phyloP scores from a whole-genome alignment of 2,888 invertebrate genomes.

The Agrilus mali region DNA sequence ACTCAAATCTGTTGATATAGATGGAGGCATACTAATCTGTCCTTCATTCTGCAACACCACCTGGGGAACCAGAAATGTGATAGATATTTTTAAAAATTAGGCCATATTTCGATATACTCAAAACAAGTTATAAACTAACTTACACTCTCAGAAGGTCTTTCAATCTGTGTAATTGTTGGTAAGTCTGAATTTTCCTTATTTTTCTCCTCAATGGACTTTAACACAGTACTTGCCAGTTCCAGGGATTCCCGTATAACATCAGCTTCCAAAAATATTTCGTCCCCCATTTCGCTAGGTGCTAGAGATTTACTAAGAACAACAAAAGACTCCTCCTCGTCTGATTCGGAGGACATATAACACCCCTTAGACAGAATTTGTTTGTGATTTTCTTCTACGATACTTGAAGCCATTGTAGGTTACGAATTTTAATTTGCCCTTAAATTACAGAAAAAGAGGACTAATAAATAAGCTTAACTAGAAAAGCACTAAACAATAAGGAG shows the following conservation, averaged over 20 bases:
- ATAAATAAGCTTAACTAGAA: too few species aligned
- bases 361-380: conserved; percentile 7
- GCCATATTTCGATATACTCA: too few species aligned
- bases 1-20: conserved; percentile 8
- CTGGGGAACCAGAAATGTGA: neutral
- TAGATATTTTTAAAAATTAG: neutral
- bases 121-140: too few species aligned
- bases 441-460: too few species aligned
- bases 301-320: conserved; percentile 21
- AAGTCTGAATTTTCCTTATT: too few species aligned
- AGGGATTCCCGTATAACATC: conserved; percentile 10
- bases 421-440: too few species aligned
- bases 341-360: conserved; percentile 18
- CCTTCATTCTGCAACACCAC: neutral
- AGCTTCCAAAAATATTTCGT: conserved; percentile 3
- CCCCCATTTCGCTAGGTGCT: conserved; percentile 3
- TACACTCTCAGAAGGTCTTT: too few species aligned
- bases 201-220: neutral
- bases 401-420: conserved; percentile 4
- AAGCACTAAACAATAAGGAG: too few species aligned
- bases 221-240: neutral
- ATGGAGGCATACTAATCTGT: neutral
- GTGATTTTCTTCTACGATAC: neutral
- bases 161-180: too few species aligned
- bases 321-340: conserved; percentile 26